Conservation (phyloP, 2,113 vertebrate genomes). For the Leptosomus discolor region DNA sequence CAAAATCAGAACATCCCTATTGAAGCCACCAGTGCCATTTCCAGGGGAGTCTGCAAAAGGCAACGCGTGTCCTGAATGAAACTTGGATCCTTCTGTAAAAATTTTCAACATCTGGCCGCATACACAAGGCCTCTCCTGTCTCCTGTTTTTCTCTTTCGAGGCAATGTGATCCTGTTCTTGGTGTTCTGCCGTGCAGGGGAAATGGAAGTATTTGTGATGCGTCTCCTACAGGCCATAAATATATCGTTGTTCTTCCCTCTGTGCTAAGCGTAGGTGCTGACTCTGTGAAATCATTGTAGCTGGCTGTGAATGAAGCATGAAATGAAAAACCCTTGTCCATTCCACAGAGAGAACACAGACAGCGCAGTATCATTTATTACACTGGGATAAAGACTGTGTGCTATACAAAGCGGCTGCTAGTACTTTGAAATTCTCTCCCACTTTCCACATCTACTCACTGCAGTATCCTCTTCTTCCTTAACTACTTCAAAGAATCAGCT, state of each 20-base stretch:
- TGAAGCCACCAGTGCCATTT: neutral
- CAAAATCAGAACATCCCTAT: rapidly evolving
- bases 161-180: neutral
- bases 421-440: neutral
- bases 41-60: neutral
- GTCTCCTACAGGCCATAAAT: neutral
- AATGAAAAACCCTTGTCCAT: constrained; percentile 28
- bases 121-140: neutral
- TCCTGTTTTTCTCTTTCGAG: neutral
- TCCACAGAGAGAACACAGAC: neutral
- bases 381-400: neutral
- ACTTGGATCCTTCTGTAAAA: neutral
- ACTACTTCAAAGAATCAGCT: neutral
- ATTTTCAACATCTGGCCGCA: rapidly evolving
- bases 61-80: rapidly evolving
- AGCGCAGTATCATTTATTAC: neutral
- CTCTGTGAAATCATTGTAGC: constrained; percentile 1
- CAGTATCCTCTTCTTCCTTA: neutral
- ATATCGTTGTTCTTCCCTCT: neutral
- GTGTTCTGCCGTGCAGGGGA: neutral
- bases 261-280: neutral
- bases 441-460: neutral
- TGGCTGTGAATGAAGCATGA: constrained; percentile 39
- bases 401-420: neutral
- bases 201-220: neutral